Evolutionary conservation across 2,113 vertebrate species (phyloP).

Genomic region (Upupa epops): DNA sequence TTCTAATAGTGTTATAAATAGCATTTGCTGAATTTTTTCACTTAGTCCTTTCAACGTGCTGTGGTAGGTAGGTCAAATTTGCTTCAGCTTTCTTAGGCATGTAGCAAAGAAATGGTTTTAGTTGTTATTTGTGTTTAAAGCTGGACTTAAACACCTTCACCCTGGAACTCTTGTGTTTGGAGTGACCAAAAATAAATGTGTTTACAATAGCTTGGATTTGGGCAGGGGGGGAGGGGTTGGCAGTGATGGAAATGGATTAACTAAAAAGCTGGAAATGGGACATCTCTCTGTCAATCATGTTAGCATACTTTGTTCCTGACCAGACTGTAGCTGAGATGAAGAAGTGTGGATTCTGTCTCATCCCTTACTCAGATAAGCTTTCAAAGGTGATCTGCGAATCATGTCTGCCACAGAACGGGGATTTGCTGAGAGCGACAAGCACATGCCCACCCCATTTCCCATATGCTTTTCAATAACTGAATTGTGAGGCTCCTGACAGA

Average conservation of each 20-base stretch:
- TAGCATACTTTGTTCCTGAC: constrained; percentile 46
- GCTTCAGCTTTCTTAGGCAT: background rate
- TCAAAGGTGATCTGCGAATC: constrained; percentile 69
- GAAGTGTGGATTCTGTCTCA: constrained; percentile 57
- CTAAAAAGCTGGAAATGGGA: background rate
- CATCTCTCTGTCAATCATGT: constrained; percentile 44
- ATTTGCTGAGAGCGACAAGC: constrained; percentile 69
- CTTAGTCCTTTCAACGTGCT: background rate
- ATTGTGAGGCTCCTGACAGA: constrained; percentile 9
- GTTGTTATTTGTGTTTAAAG: background rate
- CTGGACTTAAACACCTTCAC: background rate
- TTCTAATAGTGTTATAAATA: background rate
- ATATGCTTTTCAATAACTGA: constrained; percentile 25
- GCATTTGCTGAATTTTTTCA: constrained; percentile 8
- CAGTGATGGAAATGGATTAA: background rate
- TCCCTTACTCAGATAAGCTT: constrained; percentile 66
- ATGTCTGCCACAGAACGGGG: constrained; percentile 55
- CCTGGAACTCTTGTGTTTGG: background rate
- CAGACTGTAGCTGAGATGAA: constrained; percentile 25
- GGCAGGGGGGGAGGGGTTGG: background rate
- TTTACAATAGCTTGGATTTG: background rate
- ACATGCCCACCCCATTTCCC: constrained; percentile 29
- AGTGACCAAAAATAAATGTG: background rate
- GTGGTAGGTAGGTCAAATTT: background rate
- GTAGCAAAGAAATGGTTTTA: background rate